These are phyloP conservation scores for Neopelma chrysocephalum DNA, from an alignment of 2,797 vertebrate genomes.

Conservation along the genomic window DNA sequence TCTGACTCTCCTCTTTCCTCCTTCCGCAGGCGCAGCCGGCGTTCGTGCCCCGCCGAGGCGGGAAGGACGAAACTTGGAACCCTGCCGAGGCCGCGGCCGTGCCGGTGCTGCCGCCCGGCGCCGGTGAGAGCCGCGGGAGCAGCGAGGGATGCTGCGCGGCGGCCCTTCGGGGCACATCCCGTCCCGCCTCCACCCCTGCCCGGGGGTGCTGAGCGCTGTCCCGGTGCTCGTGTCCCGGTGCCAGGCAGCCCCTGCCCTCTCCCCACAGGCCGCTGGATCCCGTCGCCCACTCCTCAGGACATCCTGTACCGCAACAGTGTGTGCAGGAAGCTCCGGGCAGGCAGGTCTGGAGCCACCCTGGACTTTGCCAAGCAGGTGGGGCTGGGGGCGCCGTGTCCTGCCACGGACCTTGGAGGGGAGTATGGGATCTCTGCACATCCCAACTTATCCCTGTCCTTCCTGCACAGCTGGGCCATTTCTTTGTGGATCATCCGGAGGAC, in stretches of 20 bases:
- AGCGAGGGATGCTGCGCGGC: background rate
- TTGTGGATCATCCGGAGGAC: slow-evolving; percentile 73
- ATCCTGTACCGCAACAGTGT: background rate
- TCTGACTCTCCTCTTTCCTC: background rate
- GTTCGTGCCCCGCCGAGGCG: background rate
- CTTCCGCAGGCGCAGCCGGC: background rate
- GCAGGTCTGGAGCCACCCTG: background rate
- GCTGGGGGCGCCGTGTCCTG: fast-evolving
- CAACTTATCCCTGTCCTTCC: background rate
- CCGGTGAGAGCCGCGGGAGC: background rate
- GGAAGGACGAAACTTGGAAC: background rate
- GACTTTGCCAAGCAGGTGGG: slow-evolving; percentile 26
- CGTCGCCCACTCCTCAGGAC: background rate
- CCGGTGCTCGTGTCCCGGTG: background rate
- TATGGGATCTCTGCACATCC: fast-evolving
- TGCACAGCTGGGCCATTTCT: slow-evolving; percentile 68
- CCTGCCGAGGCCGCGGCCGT: background rate
- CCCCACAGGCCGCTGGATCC: background rate
- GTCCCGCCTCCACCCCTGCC: fast-evolving
- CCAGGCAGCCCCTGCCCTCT: fast-evolving
- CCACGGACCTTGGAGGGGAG: fast-evolving
- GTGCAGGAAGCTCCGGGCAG: background rate
- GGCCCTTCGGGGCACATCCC: fast-evolving
- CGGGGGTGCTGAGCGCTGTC: fast-evolving
- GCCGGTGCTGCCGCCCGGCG: background rate